Conservation (phyloP, 2,113 vertebrate species). For the Campylomormyrus numenius region DNA sequence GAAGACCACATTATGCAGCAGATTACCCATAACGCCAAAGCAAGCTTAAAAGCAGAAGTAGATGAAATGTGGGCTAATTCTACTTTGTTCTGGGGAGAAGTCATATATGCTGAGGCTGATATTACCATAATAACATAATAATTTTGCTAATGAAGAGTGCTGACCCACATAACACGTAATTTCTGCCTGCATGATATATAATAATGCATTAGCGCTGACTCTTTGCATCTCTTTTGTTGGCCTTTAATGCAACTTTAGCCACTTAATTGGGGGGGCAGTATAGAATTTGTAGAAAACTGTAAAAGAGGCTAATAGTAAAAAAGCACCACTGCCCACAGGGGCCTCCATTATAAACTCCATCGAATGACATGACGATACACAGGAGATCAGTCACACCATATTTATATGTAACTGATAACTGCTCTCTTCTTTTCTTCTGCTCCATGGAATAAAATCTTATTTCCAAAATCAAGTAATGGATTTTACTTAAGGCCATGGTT, state of each 20-base stretch:
- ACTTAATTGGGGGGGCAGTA: background rate
- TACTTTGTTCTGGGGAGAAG: background rate
- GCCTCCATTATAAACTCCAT: no score
- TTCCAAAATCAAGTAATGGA: background rate
- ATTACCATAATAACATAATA: conserved; percentile 2
- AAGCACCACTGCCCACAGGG: background rate
- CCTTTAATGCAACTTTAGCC: background rate
- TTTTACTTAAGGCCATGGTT: no score
- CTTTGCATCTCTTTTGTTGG: background rate
- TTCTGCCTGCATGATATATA: background rate
- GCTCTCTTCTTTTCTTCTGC: background rate
- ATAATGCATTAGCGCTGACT: background rate
- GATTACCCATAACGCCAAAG: conserved; percentile 10
- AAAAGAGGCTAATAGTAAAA: background rate
- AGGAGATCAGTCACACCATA: background rate
- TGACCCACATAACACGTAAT: background rate
- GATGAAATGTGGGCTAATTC: background rate
- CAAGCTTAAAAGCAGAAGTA: background rate
- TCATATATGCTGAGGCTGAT: background rate
- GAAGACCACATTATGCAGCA: background rate
- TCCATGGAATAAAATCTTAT: background rate
- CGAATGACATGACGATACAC: background rate
- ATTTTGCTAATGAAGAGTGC: background rate
- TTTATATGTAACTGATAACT: background rate
- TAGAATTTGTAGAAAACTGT: background rate